A percentile compares a stretch with the other conserved stretches of the same genome.
These are phyloP conservation scores for Falco biarmicus DNA, from an alignment of 2,797 vertebrate species.

Conservation along the genomic window DNA sequence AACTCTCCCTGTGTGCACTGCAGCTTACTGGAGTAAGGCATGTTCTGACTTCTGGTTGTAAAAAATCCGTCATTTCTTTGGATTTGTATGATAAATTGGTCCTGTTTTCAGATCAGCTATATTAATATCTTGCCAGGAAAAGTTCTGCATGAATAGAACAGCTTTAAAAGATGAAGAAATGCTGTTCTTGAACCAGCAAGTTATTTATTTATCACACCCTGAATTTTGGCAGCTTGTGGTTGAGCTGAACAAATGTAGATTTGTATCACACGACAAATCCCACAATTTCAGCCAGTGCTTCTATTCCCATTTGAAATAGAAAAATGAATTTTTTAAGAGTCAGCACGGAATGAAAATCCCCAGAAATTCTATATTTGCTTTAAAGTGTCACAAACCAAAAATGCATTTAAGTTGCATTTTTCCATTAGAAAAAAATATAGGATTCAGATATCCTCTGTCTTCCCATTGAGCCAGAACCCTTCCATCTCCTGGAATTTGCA, in stretches of 20 bases:
- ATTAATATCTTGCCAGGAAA: slow-evolving; percentile 29
- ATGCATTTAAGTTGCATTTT: background rate
- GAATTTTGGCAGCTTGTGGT: slow-evolving; percentile 24
- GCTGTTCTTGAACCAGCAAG: background rate
- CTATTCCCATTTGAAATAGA: background rate
- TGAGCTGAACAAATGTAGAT: slow-evolving; percentile 32
- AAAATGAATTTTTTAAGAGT: background rate
- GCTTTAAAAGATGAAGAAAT: slow-evolving; percentile 20
- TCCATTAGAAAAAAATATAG: background rate
- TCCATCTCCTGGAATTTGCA: background rate
- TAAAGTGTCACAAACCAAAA: background rate
- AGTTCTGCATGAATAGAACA: background rate
- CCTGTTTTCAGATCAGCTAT: background rate
- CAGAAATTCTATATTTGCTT: background rate
- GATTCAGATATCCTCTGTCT: background rate
- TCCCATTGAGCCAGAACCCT: background rate
- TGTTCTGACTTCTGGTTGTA: background rate
- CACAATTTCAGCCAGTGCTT: background rate
- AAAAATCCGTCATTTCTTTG: slow-evolving; percentile 30
- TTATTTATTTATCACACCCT: slow-evolving; percentile 4
- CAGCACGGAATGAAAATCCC: background rate
- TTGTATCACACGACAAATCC: slow-evolving; percentile 4
- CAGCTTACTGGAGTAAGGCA: background rate
- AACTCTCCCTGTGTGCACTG: background rate
- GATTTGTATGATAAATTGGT: slow-evolving; percentile 23